Evolutionary conservation across 2,797 vertebrate genomes (phyloP), one percentile per base, ranked within the genome.

Genomic region (Sebastes kiyomatsui): DNA sequence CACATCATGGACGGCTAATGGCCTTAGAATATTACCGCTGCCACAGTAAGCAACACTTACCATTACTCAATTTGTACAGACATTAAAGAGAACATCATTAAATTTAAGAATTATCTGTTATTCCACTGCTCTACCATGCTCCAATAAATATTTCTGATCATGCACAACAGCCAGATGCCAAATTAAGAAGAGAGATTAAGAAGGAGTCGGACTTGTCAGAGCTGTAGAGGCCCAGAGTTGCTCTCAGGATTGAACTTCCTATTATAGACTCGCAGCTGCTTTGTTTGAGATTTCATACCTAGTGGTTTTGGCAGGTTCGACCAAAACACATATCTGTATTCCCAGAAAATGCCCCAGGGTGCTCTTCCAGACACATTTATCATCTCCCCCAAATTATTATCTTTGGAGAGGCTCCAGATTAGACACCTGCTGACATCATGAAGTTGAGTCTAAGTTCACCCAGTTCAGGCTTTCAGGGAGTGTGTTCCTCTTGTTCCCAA

Each of bases 1-100:
- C 79, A 68, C 79, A 93, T 92, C 87, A 88, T 69, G 67, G 84
- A 55, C 33, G 6, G 77, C 90, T 92, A 93, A 94, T 93, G 91
- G 92, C 83, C 86, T 83, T 54, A 30, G 84, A 90, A 89, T 90
- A 91, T 88, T 89, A 88, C 86, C 59, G 74, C 91, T 90, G 88
- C 86, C 91, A 92, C 56, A 54, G 85, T 82, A 78, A 86, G 83
- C 86, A 84, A 87, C 88, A 89, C 82, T 86, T 52, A 62, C 78
- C 82, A 92, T 91, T 88, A 92, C 72, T 94, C 91, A 91, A 77
- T 86, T 80, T 84, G 80, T 65, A 18, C 33, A 61, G 72, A 83
- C 84, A 87, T 90, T 92, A 78, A 89, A 79, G 78, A 75, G 80
- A 85, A 80, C 82, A 69, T 85, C 75, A 84, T 83, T 90, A 86